Evolutionary conservation across 30 jellyfish, hydroid and myxozoan species (phyloP).

Genomic region (Mastigias papua): DNA sequence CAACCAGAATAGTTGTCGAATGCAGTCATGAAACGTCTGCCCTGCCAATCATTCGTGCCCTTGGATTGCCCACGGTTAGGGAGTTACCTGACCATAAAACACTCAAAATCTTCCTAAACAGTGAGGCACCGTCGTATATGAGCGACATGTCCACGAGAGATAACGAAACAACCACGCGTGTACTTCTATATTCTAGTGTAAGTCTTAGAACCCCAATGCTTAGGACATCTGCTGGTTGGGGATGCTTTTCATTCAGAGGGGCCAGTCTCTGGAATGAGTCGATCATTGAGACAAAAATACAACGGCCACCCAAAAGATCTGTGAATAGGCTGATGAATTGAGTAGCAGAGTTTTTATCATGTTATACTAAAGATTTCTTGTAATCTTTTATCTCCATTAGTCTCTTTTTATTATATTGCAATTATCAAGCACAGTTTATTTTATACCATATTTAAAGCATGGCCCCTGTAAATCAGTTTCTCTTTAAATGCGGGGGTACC

Average conservation of each 20-base stretch:
- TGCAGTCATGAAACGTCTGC: not conserved
- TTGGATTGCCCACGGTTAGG: not conserved
- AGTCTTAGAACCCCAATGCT: constrained; percentile 13
- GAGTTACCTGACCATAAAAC: not conserved
- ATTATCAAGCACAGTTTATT: not conserved
- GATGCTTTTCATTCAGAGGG: not conserved
- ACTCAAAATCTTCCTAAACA: not conserved
- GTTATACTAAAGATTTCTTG: not conserved
- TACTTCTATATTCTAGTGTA: not conserved
- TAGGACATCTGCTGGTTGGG: constrained; percentile 4
- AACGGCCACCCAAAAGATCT: not conserved
- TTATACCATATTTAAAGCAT: not conserved
- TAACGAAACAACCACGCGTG: constrained; percentile 1
- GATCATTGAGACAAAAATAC: not conserved
- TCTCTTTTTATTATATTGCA: too few species aligned
- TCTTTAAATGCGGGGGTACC: not conserved
- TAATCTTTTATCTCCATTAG: not conserved
- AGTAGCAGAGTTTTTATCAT: too few species aligned
- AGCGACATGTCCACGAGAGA: constrained; percentile 3
- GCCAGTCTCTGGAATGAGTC: not conserved
- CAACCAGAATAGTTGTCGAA: not conserved
- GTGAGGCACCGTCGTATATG: not conserved
- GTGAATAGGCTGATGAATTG: not conserved
- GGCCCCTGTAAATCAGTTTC: not conserved
- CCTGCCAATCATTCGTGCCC: not conserved